Evolutionary conservation across 2,888 invertebrate genomes (phyloP).

Genomic region (Eupithecia dodoneata): DNA sequence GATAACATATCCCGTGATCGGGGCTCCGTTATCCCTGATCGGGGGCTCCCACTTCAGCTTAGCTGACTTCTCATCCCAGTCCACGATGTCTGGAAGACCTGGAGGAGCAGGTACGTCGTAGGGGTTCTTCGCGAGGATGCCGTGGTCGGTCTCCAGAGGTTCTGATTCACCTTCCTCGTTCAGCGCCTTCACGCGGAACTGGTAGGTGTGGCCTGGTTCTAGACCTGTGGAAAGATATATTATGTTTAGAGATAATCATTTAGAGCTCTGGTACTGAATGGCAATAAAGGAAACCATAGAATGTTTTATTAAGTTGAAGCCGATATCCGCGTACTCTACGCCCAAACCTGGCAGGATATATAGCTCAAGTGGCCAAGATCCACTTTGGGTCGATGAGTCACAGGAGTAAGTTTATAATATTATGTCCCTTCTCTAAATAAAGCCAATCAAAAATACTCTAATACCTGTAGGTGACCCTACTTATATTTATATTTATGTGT

Average conservation of each 20-base stretch:
- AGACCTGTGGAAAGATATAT: conserved; percentile 84
- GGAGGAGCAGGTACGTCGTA: conserved; percentile 95
- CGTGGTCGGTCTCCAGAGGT: conserved; percentile 94
- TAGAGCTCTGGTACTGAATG: too few species aligned
- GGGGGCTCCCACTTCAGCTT: conserved; percentile 96
- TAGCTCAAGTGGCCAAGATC: too few species aligned
- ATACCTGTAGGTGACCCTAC: too few species aligned
- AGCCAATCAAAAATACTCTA: too few species aligned
- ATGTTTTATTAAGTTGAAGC: too few species aligned
- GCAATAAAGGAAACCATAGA: too few species aligned
- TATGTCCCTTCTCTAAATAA: too few species aligned
- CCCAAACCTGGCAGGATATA: too few species aligned
- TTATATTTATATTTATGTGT: too few species aligned
- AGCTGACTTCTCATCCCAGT: conserved; percentile 95
- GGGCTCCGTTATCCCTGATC: conserved; percentile 95
- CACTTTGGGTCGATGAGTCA: too few species aligned
- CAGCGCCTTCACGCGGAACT: conserved; percentile 98
- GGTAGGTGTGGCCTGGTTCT: conserved; percentile 97
- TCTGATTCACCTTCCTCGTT: conserved; percentile 99
- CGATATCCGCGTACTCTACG: too few species aligned
- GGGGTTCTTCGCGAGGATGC: conserved; percentile 98
- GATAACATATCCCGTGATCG: conserved; percentile 96
- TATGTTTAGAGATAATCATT: neutral
- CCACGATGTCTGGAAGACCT: conserved; percentile 94
- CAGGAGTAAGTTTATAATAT: too few species aligned